phyloP scores from a whole-genome alignment of 1,140 invertebrate species.

The Phthorimaea operculella region DNA sequence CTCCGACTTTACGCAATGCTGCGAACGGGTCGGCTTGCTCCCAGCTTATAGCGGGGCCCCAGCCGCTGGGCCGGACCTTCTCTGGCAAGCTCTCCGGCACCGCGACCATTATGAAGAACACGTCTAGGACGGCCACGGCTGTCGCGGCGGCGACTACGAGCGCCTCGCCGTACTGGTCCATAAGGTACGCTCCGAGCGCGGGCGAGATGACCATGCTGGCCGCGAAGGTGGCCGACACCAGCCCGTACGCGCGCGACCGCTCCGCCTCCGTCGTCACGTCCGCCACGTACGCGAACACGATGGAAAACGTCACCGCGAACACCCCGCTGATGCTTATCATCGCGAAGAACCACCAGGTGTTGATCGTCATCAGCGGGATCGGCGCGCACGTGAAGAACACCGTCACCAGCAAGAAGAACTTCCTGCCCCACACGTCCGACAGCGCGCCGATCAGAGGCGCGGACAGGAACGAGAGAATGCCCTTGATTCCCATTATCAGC shows the following conservation, averaged over 20 bases:
- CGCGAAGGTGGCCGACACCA: slow-evolving; percentile 98
- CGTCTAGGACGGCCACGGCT: slow-evolving; percentile 93
- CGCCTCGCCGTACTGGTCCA: slow-evolving; percentile 89
- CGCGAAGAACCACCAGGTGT: slow-evolving; percentile 99
- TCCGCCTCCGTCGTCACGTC: slow-evolving; percentile 99
- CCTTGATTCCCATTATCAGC: slow-evolving; percentile 98
- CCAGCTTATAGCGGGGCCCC: slow-evolving; percentile 89
- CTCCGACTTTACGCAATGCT: slow-evolving; percentile 91
- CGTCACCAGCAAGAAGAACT: slow-evolving; percentile 97
- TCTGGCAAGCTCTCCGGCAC: slow-evolving; percentile 98
- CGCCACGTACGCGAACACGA: slow-evolving; percentile 99
- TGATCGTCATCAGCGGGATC: slow-evolving; percentile 98
- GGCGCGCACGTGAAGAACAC: slow-evolving; percentile 99
- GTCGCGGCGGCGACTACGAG: slow-evolving; percentile 97
- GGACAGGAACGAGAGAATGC: slow-evolving; percentile 95
- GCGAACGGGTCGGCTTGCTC: slow-evolving; percentile 99
- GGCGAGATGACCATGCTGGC: slow-evolving; percentile 98
- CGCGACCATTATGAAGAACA: slow-evolving; percentile 97
- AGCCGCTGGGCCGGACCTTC: slow-evolving; percentile 83
- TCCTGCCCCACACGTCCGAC: slow-evolving; percentile 98
- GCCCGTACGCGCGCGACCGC: slow-evolving; percentile 94
- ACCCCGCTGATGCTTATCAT: slow-evolving; percentile 99
- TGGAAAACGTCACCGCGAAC: slow-evolving; percentile 98
- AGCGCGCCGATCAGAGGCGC: slow-evolving; percentile 97
- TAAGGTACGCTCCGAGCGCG: slow-evolving; percentile 94